Evolutionary conservation across 2,888 invertebrate genomes (phyloP).

Genomic region (Chalcosyrphus nemorum): DNA sequence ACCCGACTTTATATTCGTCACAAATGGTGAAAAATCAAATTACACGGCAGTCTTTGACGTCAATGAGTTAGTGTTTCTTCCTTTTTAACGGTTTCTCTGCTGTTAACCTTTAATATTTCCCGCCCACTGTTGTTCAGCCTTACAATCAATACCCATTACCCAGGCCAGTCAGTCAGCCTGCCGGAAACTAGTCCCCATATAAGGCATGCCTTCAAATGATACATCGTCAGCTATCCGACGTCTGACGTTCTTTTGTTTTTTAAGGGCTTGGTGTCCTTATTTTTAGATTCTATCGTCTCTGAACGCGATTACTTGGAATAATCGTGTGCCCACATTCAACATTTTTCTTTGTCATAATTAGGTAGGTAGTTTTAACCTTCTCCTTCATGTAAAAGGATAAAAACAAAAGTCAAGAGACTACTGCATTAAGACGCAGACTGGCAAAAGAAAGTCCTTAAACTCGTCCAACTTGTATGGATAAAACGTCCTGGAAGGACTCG

Average conservation of each 20-base stretch:
- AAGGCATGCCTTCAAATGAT: background rate
- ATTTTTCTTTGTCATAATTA: slow-evolving; percentile 44
- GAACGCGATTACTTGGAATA: background rate
- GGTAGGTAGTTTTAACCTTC: slow-evolving; percentile 39
- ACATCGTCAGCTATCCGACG: background rate
- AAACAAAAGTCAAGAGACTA: slow-evolving; percentile 22
- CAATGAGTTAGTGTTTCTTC: slow-evolving; percentile 10
- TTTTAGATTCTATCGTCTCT: slow-evolving; percentile 11
- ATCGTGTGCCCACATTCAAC: background rate
- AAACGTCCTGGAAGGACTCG: slow-evolving; percentile 22
- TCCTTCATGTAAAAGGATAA: slow-evolving; percentile 30
- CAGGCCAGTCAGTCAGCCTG: too few species aligned
- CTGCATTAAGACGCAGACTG: slow-evolving; percentile 49
- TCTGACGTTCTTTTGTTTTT: slow-evolving; percentile 6
- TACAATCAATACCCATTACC: slow-evolving; percentile 29
- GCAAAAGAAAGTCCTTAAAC: slow-evolving; percentile 45
- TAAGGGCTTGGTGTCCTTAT: background rate
- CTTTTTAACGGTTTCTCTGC: slow-evolving; percentile 3
- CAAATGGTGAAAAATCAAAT: slow-evolving; percentile 42
- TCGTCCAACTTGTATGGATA: background rate
- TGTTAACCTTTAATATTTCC: slow-evolving; percentile 4
- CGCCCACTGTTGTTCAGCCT: background rate
- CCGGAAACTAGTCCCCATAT: background rate
- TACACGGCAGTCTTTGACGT: slow-evolving; percentile 42
- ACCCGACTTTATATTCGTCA: slow-evolving; percentile 27